Evolutionary conservation across 2,888 invertebrate species (phyloP).

Genomic region (Cylloceria caligata): DNA sequence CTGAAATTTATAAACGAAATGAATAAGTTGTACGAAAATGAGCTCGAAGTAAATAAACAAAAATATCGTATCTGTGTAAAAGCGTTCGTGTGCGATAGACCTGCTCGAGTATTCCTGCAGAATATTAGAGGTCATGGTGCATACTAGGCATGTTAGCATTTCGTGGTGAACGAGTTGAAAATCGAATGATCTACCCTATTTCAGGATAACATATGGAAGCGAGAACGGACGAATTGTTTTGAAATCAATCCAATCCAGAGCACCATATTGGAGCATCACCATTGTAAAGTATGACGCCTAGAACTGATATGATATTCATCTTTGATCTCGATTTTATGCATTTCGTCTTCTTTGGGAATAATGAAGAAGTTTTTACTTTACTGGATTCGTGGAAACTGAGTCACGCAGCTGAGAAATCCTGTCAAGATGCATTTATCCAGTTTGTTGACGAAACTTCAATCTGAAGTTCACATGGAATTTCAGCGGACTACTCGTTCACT

Average conservation of each 20-base stretch:
- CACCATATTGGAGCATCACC: constrained; percentile 39
- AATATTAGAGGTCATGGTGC: constrained; percentile 21
- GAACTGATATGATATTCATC: constrained; percentile 13
- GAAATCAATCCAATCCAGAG: constrained; percentile 19
- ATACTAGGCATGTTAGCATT: constrained; percentile 33
- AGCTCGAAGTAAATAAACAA: constrained; percentile 2
- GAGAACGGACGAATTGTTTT: constrained; percentile 31
- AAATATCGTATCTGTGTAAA: constrained; percentile 4
- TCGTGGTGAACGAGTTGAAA: constrained; percentile 19
- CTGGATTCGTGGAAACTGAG: constrained; percentile 2
- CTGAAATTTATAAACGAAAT: constrained; percentile 45
- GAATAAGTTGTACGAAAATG: constrained; percentile 8
- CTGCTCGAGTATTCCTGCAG: constrained; percentile 33
- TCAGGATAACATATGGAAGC: not conserved
- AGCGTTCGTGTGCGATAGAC: constrained; percentile 35
- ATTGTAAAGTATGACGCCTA: not conserved
- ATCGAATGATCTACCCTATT: constrained; percentile 27
- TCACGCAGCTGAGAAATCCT: not conserved
- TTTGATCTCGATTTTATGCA: constrained; percentile 41
- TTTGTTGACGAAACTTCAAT: constrained; percentile 20
- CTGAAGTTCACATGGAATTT: constrained; percentile 42
- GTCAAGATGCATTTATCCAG: constrained; percentile 19
- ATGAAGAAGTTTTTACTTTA: constrained; percentile 32
- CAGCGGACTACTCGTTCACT: constrained; percentile 40
- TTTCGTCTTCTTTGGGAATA: constrained; percentile 29